Percentiles rank a stretch among this genome's conserved stretches.
Evolutionary conservation across 1,140 invertebrate genomes (phyloP).

Genomic region (Trypoxylus dichotomus): DNA sequence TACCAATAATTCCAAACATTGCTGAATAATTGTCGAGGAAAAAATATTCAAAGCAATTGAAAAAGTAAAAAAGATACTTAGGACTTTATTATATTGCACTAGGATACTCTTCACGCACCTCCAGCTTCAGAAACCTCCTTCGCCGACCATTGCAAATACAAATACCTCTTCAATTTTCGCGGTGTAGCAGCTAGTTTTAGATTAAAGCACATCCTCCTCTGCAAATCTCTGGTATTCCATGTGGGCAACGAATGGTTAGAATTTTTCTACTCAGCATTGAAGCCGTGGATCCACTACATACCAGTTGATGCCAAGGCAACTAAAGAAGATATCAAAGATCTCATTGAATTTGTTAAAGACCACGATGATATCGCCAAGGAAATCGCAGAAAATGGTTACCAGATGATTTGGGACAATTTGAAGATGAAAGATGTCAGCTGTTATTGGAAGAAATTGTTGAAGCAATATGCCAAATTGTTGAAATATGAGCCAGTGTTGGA

Average conservation of each 20-base stretch:
- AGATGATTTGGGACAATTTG: conserved; percentile 85
- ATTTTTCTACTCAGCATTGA: conserved; percentile 91
- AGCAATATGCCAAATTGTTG: conserved; percentile 75
- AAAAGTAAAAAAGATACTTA: no score
- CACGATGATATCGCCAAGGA: conserved; percentile 75
- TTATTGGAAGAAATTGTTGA: conserved; percentile 86
- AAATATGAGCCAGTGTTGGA: conserved; percentile 68
- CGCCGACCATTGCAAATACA: conserved; percentile 91
- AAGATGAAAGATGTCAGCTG: conserved; percentile 80
- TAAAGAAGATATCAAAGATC: conserved; percentile 66
- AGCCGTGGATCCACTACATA: conserved; percentile 96
- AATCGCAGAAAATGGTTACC: conserved; percentile 81
- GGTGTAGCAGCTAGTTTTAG: conserved; percentile 96
- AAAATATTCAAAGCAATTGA: no score
- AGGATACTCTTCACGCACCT: conserved; percentile 82
- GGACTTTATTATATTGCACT: no score
- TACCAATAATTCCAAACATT: no score
- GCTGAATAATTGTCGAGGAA: no score
- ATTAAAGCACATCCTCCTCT: conserved; percentile 95
- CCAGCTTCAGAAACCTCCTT: conserved; percentile 87
- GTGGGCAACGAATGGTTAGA: conserved; percentile 94
- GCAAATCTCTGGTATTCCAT: conserved; percentile 93
- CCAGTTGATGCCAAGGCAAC: conserved; percentile 75
- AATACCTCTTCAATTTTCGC: conserved; percentile 95
- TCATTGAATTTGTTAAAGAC: conserved; percentile 76